Evolutionary conservation across 2,888 invertebrate species (phyloP), one percentile per base, ranked within the genome.

Genomic region (Thecophora atra): DNA sequence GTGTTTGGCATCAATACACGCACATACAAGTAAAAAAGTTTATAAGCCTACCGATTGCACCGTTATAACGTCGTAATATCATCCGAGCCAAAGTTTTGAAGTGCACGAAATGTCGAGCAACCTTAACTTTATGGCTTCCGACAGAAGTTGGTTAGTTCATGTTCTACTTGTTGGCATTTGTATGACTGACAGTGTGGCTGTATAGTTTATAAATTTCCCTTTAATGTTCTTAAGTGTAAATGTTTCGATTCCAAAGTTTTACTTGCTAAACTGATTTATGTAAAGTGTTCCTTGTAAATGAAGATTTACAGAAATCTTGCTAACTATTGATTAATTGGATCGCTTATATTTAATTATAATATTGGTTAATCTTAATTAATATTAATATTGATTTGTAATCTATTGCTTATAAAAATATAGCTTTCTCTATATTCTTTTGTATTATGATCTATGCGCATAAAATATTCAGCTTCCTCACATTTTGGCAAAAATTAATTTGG

Each of bases 331-430:
- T n/a, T n/a, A n/a, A n/a, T n/a, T n/a, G n/a, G n/a, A n/a, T n/a
- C n/a, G n/a, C n/a, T n/a, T n/a, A n/a, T n/a, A n/a, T n/a, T n/a
- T n/a, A n/a, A n/a, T n/a, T n/a, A n/a, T n/a, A n/a, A n/a, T n/a
- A n/a, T n/a, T n/a, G n/a, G n/a, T n/a, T n/a, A n/a, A n/a, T 2
- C 1, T 37, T 37, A 4, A 30, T 7, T 54, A 2, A 54, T 54
- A 19, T 21, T 1, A 1, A 21, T 21, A 54, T n/a, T 54, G 19
- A 54, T n/a, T 52, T 19, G 19, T 52, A 13, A 52, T 67, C 60
- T 26, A 75, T 68, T 67, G 75, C 70, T 62, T 74, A 76, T 58
- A n/a, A n/a, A n/a, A n/a, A n/a, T n/a, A n/a, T 76, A 72, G 26
- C 75, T 70, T 54, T 21, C 54, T 21, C 24, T 54, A n/a, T 21